Conservation (phyloP, 2,888 invertebrate genomes). For the Netelia fuscicornis region DNA sequence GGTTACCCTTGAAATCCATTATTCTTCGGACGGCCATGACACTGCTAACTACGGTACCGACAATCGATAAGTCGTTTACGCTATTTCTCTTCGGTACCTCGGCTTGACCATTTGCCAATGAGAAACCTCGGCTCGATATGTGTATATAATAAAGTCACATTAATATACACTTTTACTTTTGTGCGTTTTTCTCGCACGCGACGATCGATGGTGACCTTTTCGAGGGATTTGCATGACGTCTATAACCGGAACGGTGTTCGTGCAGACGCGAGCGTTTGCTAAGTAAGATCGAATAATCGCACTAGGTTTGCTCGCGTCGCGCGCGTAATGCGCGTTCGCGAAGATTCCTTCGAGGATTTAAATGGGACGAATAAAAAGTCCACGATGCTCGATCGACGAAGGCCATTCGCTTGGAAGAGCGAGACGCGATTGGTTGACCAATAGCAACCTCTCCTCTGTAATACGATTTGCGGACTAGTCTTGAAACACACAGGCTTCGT, state of each 20-base stretch:
- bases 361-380: constrained; percentile 15
- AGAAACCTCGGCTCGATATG: not conserved
- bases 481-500: too few species aligned
- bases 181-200: constrained; percentile 14
- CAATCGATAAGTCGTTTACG: not conserved
- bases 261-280: constrained; percentile 63
- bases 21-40: not conserved
- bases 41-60: not conserved
- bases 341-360: constrained; percentile 35
- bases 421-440: not conserved
- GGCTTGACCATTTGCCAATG: not conserved
- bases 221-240: constrained; percentile 58
- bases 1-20: too few species aligned
- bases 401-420: not conserved
- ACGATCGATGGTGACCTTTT: constrained; percentile 72
- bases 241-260: not conserved
- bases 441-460: not conserved
- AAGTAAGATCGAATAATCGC: constrained; percentile 68
- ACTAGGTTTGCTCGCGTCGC: constrained; percentile 18
- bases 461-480: constrained; percentile 21
- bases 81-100: not conserved
- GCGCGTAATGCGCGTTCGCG: constrained; percentile 25
- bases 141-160: not conserved
- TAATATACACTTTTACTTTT: not conserved
- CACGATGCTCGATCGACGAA: constrained; percentile 36